Percentiles rank a stretch among this genome's conserved stretches.
phyloP scores from a whole-genome alignment of 2,113 vertebrate species.

The Prionailurus viverrinus region DNA sequence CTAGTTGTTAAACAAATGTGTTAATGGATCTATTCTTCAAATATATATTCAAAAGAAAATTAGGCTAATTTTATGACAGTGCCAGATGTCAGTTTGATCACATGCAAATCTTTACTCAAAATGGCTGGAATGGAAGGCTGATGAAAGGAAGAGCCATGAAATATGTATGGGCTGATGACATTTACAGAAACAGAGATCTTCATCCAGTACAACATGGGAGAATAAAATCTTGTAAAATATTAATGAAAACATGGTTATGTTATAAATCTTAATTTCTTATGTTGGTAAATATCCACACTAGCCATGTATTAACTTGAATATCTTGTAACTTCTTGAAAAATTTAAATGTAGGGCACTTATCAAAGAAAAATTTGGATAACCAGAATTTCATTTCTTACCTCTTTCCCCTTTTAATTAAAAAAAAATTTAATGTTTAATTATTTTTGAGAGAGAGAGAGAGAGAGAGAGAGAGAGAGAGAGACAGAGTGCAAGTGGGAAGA shows the following conservation, averaged over 20 bases:
- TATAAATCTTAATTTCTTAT: neutral
- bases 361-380: neutral
- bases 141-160: neutral
- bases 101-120: neutral
- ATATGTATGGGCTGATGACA: neutral
- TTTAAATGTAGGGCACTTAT: neutral
- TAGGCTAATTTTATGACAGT: constrained; percentile 33
- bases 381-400: neutral
- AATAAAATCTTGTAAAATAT: constrained; percentile 10
- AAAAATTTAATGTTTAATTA: neutral
- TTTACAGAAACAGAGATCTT: neutral
- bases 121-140: neutral
- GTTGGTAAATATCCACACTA: neutral
- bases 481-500: too few species aligned
- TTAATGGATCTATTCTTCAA: neutral
- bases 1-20: neutral
- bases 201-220: neutral
- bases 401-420: neutral
- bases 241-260: neutral
- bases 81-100: neutral
- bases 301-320: neutral
- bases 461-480: neutral
- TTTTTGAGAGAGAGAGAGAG: neutral
- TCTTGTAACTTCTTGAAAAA: neutral
- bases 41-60: neutral